These are phyloP conservation scores for Exephanes ischioxanthus DNA, from an alignment of 2,888 invertebrate genomes.

Conservation along the genomic window DNA sequence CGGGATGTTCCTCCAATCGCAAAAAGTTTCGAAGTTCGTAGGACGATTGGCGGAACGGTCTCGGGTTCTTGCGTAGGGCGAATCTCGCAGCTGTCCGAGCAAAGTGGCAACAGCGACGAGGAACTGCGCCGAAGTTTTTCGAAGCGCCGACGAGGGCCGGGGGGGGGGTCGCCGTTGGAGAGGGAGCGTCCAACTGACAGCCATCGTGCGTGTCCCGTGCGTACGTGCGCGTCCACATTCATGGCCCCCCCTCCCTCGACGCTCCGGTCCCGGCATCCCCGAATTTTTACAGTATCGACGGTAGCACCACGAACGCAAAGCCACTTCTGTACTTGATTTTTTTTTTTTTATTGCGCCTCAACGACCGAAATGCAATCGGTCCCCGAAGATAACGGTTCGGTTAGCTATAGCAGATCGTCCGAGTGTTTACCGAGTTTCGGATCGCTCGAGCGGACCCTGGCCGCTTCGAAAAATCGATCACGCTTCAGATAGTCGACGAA, in stretches of 20 bases:
- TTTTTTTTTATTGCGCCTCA: conserved; percentile 29
- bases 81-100: conserved; percentile 38
- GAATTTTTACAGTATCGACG: conserved; percentile 49
- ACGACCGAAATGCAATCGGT: conserved; percentile 50
- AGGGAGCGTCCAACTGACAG: conserved; percentile 24
- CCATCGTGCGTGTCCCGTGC: conserved; percentile 36
- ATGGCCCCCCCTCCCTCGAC: conserved; percentile 54
- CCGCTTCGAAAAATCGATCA: background rate
- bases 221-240: conserved; percentile 71
- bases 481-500: background rate
- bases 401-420: conserved; percentile 8
- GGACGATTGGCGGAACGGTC: background rate
- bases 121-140: conserved; percentile 65
- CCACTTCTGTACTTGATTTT: background rate
- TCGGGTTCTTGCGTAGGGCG: conserved; percentile 10
- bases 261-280: conserved; percentile 38
- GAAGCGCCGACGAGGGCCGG: conserved; percentile 49
- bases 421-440: conserved; percentile 37
- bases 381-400: conserved; percentile 40
- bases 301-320: conserved; percentile 22
- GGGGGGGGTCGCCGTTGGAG: conserved; percentile 28
- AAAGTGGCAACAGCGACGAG: conserved; percentile 32
- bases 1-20: background rate
- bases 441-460: conserved; percentile 10
- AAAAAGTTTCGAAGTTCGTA: background rate